Evolutionary conservation across 2,797 vertebrate species (phyloP).

Genomic region (Rallus crepitans): DNA sequence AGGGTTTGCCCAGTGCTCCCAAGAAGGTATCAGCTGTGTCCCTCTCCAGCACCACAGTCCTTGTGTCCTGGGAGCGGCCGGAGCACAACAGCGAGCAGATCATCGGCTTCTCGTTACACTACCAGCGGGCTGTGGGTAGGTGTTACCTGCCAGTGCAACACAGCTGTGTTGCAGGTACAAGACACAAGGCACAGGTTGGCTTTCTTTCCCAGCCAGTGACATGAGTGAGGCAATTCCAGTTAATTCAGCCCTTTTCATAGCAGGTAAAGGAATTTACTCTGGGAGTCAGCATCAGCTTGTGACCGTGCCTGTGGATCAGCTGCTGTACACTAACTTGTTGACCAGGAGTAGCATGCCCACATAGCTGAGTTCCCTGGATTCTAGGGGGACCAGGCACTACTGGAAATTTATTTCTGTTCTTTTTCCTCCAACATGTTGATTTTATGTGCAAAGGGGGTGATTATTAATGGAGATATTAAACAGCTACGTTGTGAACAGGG

Average conservation of each 20-base stretch:
- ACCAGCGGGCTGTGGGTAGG: slow-evolving; percentile 89
- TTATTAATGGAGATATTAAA: not conserved
- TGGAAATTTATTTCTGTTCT: not conserved
- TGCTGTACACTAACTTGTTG: not conserved
- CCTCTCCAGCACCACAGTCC: slow-evolving; percentile 89
- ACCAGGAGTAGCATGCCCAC: not conserved
- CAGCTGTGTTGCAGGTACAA: not conserved
- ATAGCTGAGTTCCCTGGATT: not conserved
- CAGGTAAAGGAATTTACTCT: not conserved
- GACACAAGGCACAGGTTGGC: not conserved
- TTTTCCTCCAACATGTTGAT: not conserved
- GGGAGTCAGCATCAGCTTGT: not conserved
- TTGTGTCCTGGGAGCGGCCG: slow-evolving; percentile 92
- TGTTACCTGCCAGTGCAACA: not conserved
- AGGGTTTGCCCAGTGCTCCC: slow-evolving; percentile 94
- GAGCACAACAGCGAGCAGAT: slow-evolving; percentile 94
- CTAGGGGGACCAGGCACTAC: not conserved
- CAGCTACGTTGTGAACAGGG: not conserved
- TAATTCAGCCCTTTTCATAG: not conserved
- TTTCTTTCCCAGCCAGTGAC: not conserved
- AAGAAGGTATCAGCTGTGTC: slow-evolving; percentile 85
- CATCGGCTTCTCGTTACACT: slow-evolving; percentile 97
- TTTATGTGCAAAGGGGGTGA: not conserved
- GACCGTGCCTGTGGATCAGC: not conserved
- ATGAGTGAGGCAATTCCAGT: not conserved